phyloP scores from a whole-genome alignment of 2,888 invertebrate species.

The Amphipyra tragopoginis region DNA sequence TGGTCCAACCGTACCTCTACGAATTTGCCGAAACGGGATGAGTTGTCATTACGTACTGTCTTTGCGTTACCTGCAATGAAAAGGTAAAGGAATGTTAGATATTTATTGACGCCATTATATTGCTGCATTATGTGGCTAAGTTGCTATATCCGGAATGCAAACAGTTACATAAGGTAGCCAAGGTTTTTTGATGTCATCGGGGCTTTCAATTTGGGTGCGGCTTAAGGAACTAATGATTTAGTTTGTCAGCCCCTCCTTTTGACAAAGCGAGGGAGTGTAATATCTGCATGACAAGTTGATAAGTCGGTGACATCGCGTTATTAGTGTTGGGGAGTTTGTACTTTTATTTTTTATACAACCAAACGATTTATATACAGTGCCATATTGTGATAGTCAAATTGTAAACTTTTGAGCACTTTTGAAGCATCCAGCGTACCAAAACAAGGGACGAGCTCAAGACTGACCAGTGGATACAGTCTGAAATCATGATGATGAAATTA shows the following conservation, averaged over 20 bases:
- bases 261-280: constrained; percentile 33
- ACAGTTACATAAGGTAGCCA: too few species aligned
- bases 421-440: too few species aligned
- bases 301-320: constrained; percentile 33
- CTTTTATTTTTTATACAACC: neutral
- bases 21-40: constrained; percentile 98
- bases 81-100: constrained; percentile 13
- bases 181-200: neutral
- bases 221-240: constrained; percentile 22
- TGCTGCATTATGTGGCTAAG: too few species aligned
- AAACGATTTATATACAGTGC: too few species aligned
- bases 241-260: constrained; percentile 37
- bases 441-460: too few species aligned
- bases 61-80: constrained; percentile 94
- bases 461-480: too few species aligned
- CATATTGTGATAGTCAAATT: too few species aligned
- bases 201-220: constrained; percentile 19
- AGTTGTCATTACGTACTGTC: constrained; percentile 97
- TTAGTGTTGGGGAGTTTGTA: constrained; percentile 10
- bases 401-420: too few species aligned
- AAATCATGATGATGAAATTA: too few species aligned
- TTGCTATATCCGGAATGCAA: too few species aligned
- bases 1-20: constrained; percentile 98
- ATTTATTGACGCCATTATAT: neutral
- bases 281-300: constrained; percentile 41